phyloP scores from a whole-genome alignment of 2,113 vertebrate genomes.

The Platanista minor region DNA sequence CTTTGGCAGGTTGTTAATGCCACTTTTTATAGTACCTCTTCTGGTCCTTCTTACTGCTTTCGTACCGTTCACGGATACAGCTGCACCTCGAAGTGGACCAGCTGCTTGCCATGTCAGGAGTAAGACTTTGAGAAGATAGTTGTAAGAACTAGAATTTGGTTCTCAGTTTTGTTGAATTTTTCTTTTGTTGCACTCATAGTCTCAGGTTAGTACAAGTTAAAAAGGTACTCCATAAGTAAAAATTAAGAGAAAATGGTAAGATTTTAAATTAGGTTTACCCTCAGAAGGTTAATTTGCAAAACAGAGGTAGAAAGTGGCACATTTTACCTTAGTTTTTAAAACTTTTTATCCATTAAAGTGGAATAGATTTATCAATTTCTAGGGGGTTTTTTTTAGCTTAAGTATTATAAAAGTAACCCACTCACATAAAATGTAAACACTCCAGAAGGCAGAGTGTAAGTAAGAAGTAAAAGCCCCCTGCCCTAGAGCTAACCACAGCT shows the following conservation, averaged over 20 bases:
- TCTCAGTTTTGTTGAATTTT: background rate
- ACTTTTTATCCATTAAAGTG: background rate
- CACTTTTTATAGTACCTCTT: background rate
- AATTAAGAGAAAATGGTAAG: background rate
- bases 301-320: background rate
- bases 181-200: background rate
- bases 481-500: background rate
- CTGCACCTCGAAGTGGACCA: background rate
- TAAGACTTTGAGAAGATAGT: background rate
- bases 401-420: constrained; percentile 12
- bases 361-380: background rate
- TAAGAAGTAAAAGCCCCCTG: background rate
- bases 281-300: background rate
- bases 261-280: background rate
- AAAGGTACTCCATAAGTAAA: background rate
- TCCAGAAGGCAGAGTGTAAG: background rate
- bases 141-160: background rate
- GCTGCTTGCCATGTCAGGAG: background rate
- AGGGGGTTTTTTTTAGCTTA: background rate
- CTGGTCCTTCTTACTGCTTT: background rate
- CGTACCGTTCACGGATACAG: background rate
- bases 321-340: constrained; percentile 23
- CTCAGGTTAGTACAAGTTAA: background rate
- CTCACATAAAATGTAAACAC: background rate
- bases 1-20: background rate